phyloP scores from a whole-genome alignment of 2,113 vertebrate species.

The Etia nguti region DNA sequence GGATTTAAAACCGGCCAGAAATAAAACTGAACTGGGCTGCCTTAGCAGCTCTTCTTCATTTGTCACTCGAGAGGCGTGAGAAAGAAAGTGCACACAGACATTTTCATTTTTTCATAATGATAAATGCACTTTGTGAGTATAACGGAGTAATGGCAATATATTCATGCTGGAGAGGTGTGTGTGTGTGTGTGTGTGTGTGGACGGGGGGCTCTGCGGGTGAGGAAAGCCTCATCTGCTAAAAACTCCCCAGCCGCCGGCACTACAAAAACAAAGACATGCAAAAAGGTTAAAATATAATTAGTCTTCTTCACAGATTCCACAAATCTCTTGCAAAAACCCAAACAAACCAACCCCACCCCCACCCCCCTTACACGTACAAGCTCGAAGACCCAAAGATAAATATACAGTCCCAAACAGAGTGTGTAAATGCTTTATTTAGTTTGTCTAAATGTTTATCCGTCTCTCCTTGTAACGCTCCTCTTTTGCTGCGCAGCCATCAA shows the following conservation, averaged over 20 bases:
- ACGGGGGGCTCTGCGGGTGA: neutral
- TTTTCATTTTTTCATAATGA: conserved; percentile 51
- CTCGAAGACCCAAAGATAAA: conserved; percentile 56
- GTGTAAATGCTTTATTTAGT: conserved; percentile 65
- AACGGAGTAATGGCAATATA: neutral
- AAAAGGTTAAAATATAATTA: conserved; percentile 56
- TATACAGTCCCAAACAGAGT: conserved; percentile 35
- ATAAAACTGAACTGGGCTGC: neutral
- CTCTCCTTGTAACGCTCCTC: conserved; percentile 51
- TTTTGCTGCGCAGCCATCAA: conserved; percentile 55
- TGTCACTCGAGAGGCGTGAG: conserved; percentile 31
- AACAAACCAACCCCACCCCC: conserved; percentile 60
- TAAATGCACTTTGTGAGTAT: conserved; percentile 22
- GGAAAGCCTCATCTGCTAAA: neutral
- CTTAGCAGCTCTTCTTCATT: conserved; percentile 2
- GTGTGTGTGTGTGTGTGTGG: neutral
- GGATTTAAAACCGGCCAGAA: neutral
- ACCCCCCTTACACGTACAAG: conserved; percentile 38
- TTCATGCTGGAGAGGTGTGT: neutral
- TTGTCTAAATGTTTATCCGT: conserved; percentile 75
- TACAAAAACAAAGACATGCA: conserved; percentile 62
- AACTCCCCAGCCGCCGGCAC: neutral
- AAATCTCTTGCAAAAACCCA: conserved; percentile 46
- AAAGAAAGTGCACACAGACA: conserved; percentile 15
- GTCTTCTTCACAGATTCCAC: conserved; percentile 37